phyloP scores from a whole-genome alignment of 2,888 invertebrate genomes.

The Coenonympha arcania region DNA sequence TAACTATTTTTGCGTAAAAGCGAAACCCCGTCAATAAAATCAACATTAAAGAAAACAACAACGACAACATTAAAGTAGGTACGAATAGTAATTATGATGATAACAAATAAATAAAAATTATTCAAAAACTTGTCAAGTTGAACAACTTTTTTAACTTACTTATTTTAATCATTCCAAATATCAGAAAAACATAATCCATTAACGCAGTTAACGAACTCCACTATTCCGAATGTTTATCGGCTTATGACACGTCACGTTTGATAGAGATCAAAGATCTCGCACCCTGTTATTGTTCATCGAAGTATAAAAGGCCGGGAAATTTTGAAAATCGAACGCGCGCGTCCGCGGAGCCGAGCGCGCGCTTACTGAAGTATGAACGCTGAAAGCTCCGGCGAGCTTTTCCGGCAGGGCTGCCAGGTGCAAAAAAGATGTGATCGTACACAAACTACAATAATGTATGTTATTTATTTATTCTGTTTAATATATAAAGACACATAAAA shows the following conservation, averaged over 20 bases:
- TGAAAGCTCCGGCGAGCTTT: conserved; percentile 54
- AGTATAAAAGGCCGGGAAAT: conserved; percentile 26
- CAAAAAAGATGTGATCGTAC: too few species aligned
- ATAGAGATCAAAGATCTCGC: conserved; percentile 22
- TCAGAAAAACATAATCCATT: conserved; percentile 53
- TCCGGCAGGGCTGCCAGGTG: too few species aligned
- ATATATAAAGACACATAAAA: too few species aligned
- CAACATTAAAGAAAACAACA: neutral
- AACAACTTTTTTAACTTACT: conserved; percentile 44
- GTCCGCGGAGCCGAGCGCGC: conserved; percentile 41
- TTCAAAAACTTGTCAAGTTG: neutral
- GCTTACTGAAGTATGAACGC: conserved; percentile 36
- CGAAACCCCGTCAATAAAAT: too few species aligned
- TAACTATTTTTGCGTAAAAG: too few species aligned
- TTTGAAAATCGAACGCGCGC: conserved; percentile 31
- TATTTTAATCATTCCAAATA: conserved; percentile 63
- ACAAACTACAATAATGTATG: too few species aligned
- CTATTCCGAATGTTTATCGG: conserved; percentile 9
- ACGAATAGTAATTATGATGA: too few species aligned
- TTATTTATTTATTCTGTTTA: too few species aligned
- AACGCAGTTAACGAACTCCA: conserved; percentile 33
- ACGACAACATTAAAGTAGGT: neutral
- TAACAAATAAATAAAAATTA: too few species aligned
- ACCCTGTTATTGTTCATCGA: conserved; percentile 30
- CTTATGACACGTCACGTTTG: conserved; percentile 21